These are phyloP conservation scores for Gambusia holbrooki DNA, from an alignment of 2,113 vertebrate species.

Conservation along the genomic window DNA sequence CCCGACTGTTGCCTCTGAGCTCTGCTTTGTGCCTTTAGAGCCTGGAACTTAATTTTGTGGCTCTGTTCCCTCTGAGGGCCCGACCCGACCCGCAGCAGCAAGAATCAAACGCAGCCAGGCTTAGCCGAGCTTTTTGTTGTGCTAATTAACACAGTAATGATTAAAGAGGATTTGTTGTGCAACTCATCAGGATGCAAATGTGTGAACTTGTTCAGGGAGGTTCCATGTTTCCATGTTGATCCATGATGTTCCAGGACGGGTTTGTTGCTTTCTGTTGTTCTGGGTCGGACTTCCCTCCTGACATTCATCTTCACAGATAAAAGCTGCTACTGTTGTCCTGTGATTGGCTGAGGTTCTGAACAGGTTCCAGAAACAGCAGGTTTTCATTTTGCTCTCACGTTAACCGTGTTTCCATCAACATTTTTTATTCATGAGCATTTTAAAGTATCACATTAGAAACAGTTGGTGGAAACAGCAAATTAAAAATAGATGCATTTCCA, in stretches of 20 bases:
- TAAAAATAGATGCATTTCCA: too few species aligned
- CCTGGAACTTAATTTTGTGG: conserved; percentile 59
- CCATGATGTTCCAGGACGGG: neutral
- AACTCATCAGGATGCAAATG: conserved; percentile 31
- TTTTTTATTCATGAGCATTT: too few species aligned
- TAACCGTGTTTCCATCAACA: too few species aligned
- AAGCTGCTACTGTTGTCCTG: neutral
- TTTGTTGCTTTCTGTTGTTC: neutral
- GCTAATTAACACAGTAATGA: conserved; percentile 59
- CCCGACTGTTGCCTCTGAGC: conserved; percentile 32
- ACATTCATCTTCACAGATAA: neutral
- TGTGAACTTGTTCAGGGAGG: neutral
- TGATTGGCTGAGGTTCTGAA: neutral
- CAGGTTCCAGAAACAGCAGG: neutral
- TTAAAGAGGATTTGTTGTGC: conserved; percentile 40
- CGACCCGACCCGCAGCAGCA: neutral
- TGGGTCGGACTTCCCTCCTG: too few species aligned
- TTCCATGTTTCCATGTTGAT: neutral
- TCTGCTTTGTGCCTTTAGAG: conserved; percentile 24
- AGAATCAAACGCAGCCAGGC: conserved; percentile 23
- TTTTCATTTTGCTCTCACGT: neutral
- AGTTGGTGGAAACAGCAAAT: too few species aligned
- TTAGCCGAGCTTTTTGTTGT: conserved; percentile 32
- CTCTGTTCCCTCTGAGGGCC: conserved; percentile 14
- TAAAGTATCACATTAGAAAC: too few species aligned